phyloP scores from a whole-genome alignment of 2,797 vertebrate genomes.

The Myripristis jacobus region DNA sequence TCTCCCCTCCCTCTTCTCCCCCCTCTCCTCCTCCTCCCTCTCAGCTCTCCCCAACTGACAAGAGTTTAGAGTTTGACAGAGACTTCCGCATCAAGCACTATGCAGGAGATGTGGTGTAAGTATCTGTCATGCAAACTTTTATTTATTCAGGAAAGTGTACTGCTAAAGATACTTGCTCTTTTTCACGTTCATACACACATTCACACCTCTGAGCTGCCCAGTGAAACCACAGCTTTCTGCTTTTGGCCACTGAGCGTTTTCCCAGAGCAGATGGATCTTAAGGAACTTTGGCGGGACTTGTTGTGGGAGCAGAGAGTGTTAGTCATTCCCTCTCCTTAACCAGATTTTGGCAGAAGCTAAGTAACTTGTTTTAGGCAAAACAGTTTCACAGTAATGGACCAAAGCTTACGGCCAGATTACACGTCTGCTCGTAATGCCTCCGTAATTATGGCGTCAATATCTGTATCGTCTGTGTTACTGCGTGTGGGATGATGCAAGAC shows the following conservation, averaged over 20 bases:
- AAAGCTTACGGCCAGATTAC: not conserved
- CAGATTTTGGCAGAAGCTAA: not conserved
- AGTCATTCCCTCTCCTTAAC: not conserved
- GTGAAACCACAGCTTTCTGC: constrained; percentile 12
- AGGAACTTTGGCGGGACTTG: not conserved
- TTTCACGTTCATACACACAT: constrained; percentile 32
- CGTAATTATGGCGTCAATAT: too few species aligned
- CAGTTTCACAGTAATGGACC: not conserved
- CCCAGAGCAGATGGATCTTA: not conserved
- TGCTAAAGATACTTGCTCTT: constrained; percentile 41
- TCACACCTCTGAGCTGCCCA: constrained; percentile 17
- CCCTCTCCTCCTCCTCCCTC: constrained; percentile 1
- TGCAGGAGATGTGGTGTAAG: constrained; percentile 96
- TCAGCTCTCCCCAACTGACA: constrained; percentile 94
- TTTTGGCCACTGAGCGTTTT: not conserved
- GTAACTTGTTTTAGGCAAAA: too few species aligned
- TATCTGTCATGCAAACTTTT: constrained; percentile 58
- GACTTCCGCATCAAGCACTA: constrained; percentile 98
- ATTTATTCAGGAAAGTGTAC: constrained; percentile 50
- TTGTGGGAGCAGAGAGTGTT: not conserved
- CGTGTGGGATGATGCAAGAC: too few species aligned
- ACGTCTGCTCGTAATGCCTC: too few species aligned
- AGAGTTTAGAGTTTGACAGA: constrained; percentile 94
- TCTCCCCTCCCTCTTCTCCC: not conserved
- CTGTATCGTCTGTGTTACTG: too few species aligned